Percentiles rank a stretch among this genome's conserved stretches.
phyloP scores from a whole-genome alignment of 2,888 invertebrate species.

The Aphodius sticticus region DNA sequence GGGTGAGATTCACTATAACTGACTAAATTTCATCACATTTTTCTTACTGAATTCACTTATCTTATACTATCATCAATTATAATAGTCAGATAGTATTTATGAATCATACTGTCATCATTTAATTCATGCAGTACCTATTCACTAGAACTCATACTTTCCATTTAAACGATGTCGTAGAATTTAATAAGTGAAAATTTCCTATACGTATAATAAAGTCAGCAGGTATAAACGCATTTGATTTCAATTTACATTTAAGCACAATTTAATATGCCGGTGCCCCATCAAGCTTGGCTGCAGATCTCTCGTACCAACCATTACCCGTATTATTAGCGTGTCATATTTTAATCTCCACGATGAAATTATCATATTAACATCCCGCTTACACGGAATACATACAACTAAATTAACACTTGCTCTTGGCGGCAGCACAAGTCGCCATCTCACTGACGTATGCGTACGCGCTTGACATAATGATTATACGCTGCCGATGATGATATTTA shows the following conservation, averaged over 20 bases:
- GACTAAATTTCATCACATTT: no score
- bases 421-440: neutral
- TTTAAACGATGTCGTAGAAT: neutral
- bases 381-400: constrained; percentile 4
- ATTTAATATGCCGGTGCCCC: neutral
- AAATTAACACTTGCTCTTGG: neutral
- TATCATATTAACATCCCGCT: constrained; percentile 4
- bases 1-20: no score
- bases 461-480: neutral
- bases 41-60: no score
- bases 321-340: constrained; percentile 4
- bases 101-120: no score
- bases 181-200: no score
- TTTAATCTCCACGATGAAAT: neutral
- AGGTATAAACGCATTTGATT: neutral
- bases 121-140: no score
- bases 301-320: neutral
- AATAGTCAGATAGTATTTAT: no score
- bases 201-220: neutral
- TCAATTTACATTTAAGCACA: neutral
- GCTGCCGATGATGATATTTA: neutral
- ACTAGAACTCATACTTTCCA: no score
- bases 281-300: neutral
- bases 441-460: neutral
- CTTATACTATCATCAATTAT: no score